phyloP scores from a whole-genome alignment of 2,113 vertebrate genomes.

The Notarius lentiginosus region DNA sequence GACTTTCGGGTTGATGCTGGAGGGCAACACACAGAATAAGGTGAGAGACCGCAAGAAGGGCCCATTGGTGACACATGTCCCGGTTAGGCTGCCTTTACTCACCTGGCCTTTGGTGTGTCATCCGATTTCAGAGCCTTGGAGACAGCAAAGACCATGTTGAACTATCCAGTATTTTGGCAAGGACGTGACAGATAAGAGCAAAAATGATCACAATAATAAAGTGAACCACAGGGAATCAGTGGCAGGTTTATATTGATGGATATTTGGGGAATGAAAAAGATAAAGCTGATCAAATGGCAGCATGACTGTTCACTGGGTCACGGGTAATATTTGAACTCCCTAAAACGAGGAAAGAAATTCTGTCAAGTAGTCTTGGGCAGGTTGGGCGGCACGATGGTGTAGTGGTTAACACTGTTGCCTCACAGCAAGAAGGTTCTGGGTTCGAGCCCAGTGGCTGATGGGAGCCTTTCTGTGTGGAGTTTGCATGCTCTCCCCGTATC shows the following conservation, averaged over 20 bases:
- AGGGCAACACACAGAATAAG: constrained; percentile 54
- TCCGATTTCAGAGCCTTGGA: constrained; percentile 71
- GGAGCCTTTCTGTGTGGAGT: too few relatives aligned
- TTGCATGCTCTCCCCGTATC: too few relatives aligned
- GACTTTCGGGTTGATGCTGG: constrained; percentile 62
- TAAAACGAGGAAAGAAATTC: too few relatives aligned
- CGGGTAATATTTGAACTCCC: not conserved
- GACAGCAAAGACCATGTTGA: constrained; percentile 54
- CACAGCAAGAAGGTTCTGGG: too few relatives aligned
- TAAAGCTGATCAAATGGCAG: constrained; percentile 66
- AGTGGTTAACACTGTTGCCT: too few relatives aligned
- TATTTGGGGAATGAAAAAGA: constrained; percentile 63
- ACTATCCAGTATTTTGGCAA: constrained; percentile 54
- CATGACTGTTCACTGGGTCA: not conserved
- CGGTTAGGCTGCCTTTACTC: constrained; percentile 59
- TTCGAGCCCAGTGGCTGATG: too few relatives aligned
- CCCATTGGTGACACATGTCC: constrained; percentile 73
- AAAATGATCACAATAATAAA: constrained; percentile 53
- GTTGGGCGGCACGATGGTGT: too few relatives aligned
- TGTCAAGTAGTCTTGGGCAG: not conserved
- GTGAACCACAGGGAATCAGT: constrained; percentile 58
- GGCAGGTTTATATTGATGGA: constrained; percentile 61
- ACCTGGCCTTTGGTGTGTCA: constrained; percentile 72
- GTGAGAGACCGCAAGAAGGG: constrained; percentile 70
- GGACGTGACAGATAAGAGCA: constrained; percentile 61